phyloP scores from a whole-genome alignment of 2,888 invertebrate species.

The Drosophila austrosaltans region DNA sequence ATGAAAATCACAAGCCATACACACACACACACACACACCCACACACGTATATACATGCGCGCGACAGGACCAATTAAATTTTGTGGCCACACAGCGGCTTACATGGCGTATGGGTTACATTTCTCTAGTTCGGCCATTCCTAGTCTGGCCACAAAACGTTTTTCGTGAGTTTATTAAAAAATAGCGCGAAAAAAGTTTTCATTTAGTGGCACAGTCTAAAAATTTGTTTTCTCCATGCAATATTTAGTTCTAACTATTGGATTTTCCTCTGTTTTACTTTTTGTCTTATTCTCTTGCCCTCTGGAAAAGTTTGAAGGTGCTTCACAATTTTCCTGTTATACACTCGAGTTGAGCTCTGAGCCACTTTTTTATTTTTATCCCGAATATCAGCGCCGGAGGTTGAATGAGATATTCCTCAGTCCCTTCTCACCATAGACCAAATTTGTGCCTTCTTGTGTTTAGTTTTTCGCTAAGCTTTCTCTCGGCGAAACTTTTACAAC shows the following conservation, averaged over 20 bases:
- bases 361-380: conserved; percentile 26
- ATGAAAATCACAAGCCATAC: conserved; percentile 48
- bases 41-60: neutral
- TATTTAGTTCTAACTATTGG: conserved; percentile 1
- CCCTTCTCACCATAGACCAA: neutral
- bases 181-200: conserved; percentile 17
- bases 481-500: conserved; percentile 28
- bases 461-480: neutral
- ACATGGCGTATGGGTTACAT: conserved; percentile 69
- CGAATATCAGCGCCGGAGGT: conserved; percentile 38
- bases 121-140: neutral
- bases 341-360: conserved; percentile 25
- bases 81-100: conserved; percentile 45
- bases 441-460: conserved; percentile 4
- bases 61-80: conserved; percentile 71
- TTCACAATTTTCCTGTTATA: conserved; percentile 30
- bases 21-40: conserved; percentile 13
- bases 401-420: conserved; percentile 27
- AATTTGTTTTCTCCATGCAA: conserved; percentile 16
- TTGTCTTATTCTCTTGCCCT: conserved; percentile 17
- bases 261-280: neutral
- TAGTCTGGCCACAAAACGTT: conserved; percentile 52
- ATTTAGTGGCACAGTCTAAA: conserved; percentile 7
- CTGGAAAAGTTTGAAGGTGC: conserved; percentile 37
- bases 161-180: conserved; percentile 51